Conservation (phyloP, 2,113 vertebrate genomes). For the Vulpes ferrilata region DNA sequence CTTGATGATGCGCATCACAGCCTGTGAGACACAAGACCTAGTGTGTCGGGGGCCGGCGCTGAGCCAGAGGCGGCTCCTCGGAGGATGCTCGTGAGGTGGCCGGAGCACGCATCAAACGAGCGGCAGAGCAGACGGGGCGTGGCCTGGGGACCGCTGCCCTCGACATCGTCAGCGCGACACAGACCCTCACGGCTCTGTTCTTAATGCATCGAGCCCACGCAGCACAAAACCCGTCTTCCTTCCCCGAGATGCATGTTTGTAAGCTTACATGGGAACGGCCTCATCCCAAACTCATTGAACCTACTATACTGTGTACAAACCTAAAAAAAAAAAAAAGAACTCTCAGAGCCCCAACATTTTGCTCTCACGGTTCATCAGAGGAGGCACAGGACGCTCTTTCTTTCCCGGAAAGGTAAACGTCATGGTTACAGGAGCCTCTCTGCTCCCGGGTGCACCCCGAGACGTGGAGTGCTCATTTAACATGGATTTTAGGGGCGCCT, state of each 20-base stretch:
- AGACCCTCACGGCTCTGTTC: not conserved
- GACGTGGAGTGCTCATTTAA: not conserved
- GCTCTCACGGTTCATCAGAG: too few relatives aligned
- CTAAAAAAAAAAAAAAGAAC: not conserved
- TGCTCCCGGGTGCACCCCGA: accelerated
- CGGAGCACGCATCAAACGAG: accelerated
- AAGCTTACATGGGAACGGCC: not conserved
- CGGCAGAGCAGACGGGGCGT: not conserved
- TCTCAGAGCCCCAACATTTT: accelerated
- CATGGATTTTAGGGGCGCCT: not conserved
- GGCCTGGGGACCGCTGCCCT: not conserved
- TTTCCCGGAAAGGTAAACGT: too few relatives aligned
- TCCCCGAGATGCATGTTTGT: accelerated
- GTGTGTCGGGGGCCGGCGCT: accelerated
- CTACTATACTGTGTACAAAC: not conserved
- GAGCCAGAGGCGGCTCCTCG: not conserved
- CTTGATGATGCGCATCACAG: conserved; percentile 89
- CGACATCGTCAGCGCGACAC: accelerated
- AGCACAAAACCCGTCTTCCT: not conserved
- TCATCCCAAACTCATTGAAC: not conserved
- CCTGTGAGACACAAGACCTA: conserved; percentile 68
- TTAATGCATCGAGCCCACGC: not conserved
- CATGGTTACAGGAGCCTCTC: accelerated
- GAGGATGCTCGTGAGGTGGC: accelerated
- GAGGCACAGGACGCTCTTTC: not conserved